Evolutionary conservation across 2,888 invertebrate species (phyloP).

Genomic region (Copidosoma aretas): DNA sequence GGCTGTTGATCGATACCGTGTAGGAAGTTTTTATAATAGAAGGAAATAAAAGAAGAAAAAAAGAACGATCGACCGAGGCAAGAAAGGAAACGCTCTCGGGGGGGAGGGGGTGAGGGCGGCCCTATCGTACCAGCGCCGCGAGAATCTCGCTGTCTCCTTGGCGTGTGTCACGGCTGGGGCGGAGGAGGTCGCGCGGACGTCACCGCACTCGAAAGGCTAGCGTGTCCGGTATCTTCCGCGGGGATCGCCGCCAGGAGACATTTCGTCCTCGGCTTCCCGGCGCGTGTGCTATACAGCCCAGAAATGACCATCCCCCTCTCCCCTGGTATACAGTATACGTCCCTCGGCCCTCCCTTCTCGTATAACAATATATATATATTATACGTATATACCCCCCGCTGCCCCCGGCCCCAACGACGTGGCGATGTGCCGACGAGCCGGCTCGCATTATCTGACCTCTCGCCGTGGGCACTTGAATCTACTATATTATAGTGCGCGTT

Average conservation of each 20-base stretch:
- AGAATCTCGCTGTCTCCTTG: conserved; percentile 42
- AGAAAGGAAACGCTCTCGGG: conserved; percentile 5
- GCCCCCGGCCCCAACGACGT: conserved; percentile 10
- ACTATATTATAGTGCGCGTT: too few species aligned
- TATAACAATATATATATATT: too few species aligned
- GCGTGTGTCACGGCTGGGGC: conserved; percentile 23
- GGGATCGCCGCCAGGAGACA: conserved; percentile 61
- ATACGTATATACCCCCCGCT: conserved; percentile 8
- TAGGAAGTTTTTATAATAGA: conserved; percentile 28
- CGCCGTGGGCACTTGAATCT: conserved; percentile 10
- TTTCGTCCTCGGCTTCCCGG: conserved; percentile 53
- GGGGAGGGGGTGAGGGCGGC: not conserved
- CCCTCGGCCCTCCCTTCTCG: not conserved
- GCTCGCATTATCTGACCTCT: conserved; percentile 52
- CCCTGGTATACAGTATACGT: too few species aligned
- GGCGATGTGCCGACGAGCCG: conserved; percentile 21
- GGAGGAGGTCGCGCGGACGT: conserved; percentile 13
- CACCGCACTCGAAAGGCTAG: conserved; percentile 36
- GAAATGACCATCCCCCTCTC: conserved; percentile 60
- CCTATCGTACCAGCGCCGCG: not conserved
- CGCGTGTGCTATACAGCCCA: conserved; percentile 46
- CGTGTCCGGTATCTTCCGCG: conserved; percentile 61
- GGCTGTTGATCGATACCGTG: conserved; percentile 36
- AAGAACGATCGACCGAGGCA: not conserved
- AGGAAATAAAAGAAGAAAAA: conserved; percentile 21